Evolutionary conservation across 1,140 invertebrate genomes (phyloP).

Genomic region (Drepana arcuata): DNA sequence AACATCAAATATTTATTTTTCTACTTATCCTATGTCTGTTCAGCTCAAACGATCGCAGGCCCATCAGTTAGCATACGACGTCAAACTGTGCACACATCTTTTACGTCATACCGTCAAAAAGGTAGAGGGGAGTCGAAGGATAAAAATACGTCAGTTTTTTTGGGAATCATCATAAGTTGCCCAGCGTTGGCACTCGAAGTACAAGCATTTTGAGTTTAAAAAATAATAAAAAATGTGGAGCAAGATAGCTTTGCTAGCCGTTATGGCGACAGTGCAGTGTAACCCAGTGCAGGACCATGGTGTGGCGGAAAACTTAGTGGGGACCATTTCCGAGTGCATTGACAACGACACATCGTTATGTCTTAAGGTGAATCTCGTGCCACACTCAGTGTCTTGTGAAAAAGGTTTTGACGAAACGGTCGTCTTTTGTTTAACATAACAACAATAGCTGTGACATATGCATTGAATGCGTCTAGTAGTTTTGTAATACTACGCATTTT

Average conservation of each 20-base stretch:
- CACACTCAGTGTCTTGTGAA: too few relatives aligned
- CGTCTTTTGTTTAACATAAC: too few relatives aligned
- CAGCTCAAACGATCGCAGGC: conserved; percentile 21
- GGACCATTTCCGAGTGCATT: conserved; percentile 55
- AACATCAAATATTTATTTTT: conserved; percentile 67
- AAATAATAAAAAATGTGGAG: conserved; percentile 44
- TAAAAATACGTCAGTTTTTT: conserved; percentile 62
- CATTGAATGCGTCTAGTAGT: too few relatives aligned
- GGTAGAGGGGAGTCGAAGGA: conserved; percentile 52
- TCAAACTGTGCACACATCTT: conserved; percentile 38
- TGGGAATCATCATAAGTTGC: conserved; percentile 54
- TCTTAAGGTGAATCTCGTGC: conserved; percentile 60
- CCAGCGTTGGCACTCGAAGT: conserved; percentile 36
- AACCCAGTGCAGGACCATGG: conserved; percentile 48
- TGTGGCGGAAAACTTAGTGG: conserved; percentile 54
- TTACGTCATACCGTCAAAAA: conserved; percentile 43
- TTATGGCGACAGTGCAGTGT: conserved; percentile 42
- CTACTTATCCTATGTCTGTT: conserved; percentile 65
- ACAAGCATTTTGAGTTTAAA: conserved; percentile 15
- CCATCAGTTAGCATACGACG: conserved; percentile 47
- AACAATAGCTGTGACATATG: too few relatives aligned
- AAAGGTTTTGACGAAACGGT: too few relatives aligned
- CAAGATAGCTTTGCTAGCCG: conserved; percentile 37
- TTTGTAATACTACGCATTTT: too few relatives aligned
- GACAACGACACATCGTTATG: conserved; percentile 57